A percentile compares a stretch with the other conserved stretches of the same genome.
Conservation (phyloP, 2,888 invertebrate genomes). For the Campoplex nolae region DNA sequence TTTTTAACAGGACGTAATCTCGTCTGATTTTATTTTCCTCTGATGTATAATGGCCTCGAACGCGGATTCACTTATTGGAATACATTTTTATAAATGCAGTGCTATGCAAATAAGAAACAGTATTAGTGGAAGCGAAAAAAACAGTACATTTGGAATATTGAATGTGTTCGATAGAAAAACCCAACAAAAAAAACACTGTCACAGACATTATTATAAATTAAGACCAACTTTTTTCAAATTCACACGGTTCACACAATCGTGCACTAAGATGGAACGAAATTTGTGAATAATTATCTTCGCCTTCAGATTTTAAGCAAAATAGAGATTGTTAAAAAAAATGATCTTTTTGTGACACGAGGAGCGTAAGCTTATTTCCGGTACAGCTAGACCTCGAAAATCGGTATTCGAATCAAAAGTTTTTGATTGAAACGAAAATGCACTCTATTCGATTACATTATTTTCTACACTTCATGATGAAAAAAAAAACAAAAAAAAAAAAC, state of each 20-base stretch:
- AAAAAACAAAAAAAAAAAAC: background rate
- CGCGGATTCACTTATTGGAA: background rate
- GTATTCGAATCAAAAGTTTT: background rate
- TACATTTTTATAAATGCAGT: slow-evolving; percentile 23
- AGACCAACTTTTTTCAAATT: background rate
- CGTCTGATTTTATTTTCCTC: slow-evolving; percentile 31
- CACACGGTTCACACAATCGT: slow-evolving; percentile 1
- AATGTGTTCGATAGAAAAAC: background rate
- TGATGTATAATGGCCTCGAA: slow-evolving; percentile 10
- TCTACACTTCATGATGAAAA: background rate
- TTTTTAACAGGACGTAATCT: slow-evolving; percentile 56
- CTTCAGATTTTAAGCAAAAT: background rate
- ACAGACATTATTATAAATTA: background rate
- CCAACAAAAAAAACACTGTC: background rate
- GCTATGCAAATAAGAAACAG: slow-evolving; percentile 15
- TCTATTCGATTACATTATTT: background rate
- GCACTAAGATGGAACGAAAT: background rate
- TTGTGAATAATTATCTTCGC: background rate
- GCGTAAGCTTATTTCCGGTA: background rate
- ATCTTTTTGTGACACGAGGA: background rate
- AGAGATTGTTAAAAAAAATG: background rate
- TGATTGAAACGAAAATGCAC: background rate
- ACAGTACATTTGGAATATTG: background rate
- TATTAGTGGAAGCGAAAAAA: background rate
- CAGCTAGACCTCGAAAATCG: background rate